These are phyloP conservation scores for Cheilosia urbana DNA, from an alignment of 2,888 invertebrate species.

Conservation along the genomic window DNA sequence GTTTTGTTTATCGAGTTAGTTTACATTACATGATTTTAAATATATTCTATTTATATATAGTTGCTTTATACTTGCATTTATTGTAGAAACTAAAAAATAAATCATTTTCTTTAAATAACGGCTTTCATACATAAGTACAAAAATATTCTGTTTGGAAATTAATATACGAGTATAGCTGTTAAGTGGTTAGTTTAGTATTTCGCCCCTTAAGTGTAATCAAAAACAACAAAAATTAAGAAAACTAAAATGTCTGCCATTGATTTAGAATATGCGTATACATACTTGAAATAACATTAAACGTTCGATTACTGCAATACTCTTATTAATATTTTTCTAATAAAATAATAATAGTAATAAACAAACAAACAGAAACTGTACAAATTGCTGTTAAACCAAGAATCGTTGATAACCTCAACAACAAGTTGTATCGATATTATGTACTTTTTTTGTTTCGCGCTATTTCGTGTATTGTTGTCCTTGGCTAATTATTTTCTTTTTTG, in stretches of 20 bases:
- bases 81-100: constrained; percentile 59
- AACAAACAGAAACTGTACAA: constrained; percentile 10
- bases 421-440: constrained; percentile 24
- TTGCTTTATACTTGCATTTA: constrained; percentile 28
- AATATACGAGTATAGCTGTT: constrained; percentile 38
- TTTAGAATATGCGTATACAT: constrained; percentile 2
- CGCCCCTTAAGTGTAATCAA: constrained; percentile 39
- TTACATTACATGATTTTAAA: constrained; percentile 45
- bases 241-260: constrained; percentile 2
- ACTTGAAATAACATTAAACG: constrained; percentile 24
- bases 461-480: constrained; percentile 50
- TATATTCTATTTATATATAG: constrained; percentile 40
- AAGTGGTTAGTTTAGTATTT: constrained; percentile 48
- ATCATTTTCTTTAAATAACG: constrained; percentile 25
- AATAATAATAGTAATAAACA: constrained; percentile 30
- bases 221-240: constrained; percentile 15
- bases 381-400: constrained; percentile 37
- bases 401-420: constrained; percentile 42
- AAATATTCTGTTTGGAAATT: constrained; percentile 64
- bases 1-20: constrained; percentile 36
- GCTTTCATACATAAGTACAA: constrained; percentile 71
- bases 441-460: constrained; percentile 32
- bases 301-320: constrained; percentile 39
- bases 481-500: constrained; percentile 47
- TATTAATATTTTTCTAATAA: constrained; percentile 39